Evolutionary conservation across 2,797 vertebrate genomes (phyloP).

Genomic region (Aselliscus stoliczkanus): DNA sequence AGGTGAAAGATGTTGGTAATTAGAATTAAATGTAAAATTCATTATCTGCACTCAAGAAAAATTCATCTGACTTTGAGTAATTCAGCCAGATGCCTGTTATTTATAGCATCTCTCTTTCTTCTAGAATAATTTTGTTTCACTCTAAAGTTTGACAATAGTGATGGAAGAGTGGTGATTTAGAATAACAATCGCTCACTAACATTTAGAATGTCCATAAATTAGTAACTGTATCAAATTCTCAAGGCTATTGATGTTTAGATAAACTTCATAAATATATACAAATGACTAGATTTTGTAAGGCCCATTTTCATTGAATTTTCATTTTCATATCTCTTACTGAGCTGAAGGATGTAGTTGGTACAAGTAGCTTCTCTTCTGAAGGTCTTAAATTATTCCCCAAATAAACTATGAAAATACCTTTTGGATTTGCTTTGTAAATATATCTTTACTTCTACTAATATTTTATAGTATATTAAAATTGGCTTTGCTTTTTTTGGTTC

Average conservation of each 20-base stretch:
- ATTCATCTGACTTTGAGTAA: background rate
- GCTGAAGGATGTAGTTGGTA: background rate
- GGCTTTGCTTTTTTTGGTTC: background rate
- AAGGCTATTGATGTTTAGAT: background rate
- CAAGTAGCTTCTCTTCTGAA: background rate
- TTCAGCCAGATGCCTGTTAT: background rate
- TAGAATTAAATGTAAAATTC: background rate
- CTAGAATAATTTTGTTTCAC: background rate
- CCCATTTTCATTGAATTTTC: fast-evolving
- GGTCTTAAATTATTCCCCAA: background rate
- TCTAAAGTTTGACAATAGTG: background rate
- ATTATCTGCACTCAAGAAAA: background rate
- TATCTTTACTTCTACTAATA: background rate
- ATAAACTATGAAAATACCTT: background rate
- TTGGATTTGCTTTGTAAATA: background rate
- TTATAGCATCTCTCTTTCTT: background rate
- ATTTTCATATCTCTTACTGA: background rate
- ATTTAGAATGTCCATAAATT: background rate
- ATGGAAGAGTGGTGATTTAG: background rate
- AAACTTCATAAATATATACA: background rate
- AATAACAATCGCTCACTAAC: background rate
- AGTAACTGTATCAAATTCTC: background rate
- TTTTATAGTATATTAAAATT: background rate
- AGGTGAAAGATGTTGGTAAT: background rate
- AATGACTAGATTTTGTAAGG: background rate